Conservation (phyloP, 2,113 vertebrate genomes). For the Hepsetus odoe region DNA sequence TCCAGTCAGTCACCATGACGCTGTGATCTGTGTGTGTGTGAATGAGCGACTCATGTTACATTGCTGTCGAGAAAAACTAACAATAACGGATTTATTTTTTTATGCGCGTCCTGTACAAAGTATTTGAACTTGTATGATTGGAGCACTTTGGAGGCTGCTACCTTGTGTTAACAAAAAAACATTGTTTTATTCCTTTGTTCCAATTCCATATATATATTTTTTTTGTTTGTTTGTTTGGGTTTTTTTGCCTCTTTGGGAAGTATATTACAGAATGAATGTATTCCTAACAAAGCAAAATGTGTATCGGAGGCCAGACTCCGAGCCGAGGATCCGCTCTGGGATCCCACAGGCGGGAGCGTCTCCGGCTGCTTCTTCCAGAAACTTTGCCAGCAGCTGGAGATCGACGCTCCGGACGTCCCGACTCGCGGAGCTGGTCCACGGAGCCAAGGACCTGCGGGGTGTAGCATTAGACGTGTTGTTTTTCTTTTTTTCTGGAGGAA, state of each 20-base stretch:
- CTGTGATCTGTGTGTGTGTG: slow-evolving; percentile 40
- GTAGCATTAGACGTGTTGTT: slow-evolving; percentile 42
- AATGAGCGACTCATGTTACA: slow-evolving; percentile 11
- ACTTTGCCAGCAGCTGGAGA: slow-evolving; percentile 30
- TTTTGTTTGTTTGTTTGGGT: slow-evolving; percentile 6
- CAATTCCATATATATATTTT: too few relatives aligned
- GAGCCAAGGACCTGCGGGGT: slow-evolving; percentile 46
- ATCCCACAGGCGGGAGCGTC: background rate
- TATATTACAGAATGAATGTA: slow-evolving; percentile 63
- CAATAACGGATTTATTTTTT: slow-evolving; percentile 54
- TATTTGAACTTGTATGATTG: slow-evolving; percentile 60
- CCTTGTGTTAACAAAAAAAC: slow-evolving; percentile 35
- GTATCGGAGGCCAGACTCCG: slow-evolving; percentile 24
- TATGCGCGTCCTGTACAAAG: slow-evolving; percentile 56
- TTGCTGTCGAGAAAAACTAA: slow-evolving; percentile 48
- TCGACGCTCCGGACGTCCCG: background rate
- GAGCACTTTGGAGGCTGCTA: slow-evolving; percentile 66
- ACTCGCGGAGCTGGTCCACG: slow-evolving; percentile 12
- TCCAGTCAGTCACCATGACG: slow-evolving; percentile 29
- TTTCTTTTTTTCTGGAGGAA: slow-evolving; percentile 20
- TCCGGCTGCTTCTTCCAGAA: slow-evolving; percentile 49
- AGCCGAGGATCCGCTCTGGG: background rate
- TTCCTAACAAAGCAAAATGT: slow-evolving; percentile 54
- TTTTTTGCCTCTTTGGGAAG: slow-evolving; percentile 54
- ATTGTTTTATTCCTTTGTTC: background rate